A percentile compares a stretch with the other conserved stretches of the same genome.
These are phyloP conservation scores for Cuculus canorus DNA, from an alignment of 2,797 vertebrate species.

Conservation along the genomic window DNA sequence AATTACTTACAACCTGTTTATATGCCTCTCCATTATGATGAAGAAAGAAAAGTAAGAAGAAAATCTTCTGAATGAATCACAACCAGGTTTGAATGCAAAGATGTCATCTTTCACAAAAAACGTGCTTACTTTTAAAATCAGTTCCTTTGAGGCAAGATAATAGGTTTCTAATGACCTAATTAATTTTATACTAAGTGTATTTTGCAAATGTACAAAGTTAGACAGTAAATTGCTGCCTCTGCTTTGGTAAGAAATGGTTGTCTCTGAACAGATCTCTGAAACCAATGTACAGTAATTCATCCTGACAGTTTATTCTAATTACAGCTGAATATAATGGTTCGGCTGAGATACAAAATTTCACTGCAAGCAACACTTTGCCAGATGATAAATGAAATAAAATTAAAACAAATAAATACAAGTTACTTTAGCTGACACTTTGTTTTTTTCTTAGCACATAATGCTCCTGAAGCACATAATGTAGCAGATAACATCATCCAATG, in stretches of 20 bases:
- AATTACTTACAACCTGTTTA: background rate
- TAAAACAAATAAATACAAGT: background rate
- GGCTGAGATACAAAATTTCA: slow-evolving; percentile 34
- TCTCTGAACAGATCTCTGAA: slow-evolving; percentile 41
- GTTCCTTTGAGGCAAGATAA: slow-evolving; percentile 45
- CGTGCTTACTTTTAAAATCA: slow-evolving; percentile 17
- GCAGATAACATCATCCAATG: background rate
- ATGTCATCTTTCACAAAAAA: slow-evolving; percentile 39
- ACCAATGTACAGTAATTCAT: background rate
- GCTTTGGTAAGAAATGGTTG: slow-evolving; percentile 32
- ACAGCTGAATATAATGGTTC: slow-evolving; percentile 37
- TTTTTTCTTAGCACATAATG: background rate
- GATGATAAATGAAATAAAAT: slow-evolving; percentile 18
- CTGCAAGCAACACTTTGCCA: slow-evolving; percentile 9
- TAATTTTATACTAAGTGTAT: slow-evolving; percentile 55
- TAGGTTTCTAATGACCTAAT: slow-evolving; percentile 67
- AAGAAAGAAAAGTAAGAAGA: background rate
- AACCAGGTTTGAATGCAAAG: background rate
- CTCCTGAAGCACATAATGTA: background rate
- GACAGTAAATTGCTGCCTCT: slow-evolving; percentile 45
- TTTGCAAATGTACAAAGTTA: slow-evolving; percentile 36
- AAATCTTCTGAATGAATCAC: background rate
- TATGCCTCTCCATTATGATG: background rate
- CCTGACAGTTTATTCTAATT: slow-evolving; percentile 25
- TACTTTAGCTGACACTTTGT: background rate